Conservation (phyloP, 2,113 vertebrate genomes). For the Myrmecobius fasciatus region DNA sequence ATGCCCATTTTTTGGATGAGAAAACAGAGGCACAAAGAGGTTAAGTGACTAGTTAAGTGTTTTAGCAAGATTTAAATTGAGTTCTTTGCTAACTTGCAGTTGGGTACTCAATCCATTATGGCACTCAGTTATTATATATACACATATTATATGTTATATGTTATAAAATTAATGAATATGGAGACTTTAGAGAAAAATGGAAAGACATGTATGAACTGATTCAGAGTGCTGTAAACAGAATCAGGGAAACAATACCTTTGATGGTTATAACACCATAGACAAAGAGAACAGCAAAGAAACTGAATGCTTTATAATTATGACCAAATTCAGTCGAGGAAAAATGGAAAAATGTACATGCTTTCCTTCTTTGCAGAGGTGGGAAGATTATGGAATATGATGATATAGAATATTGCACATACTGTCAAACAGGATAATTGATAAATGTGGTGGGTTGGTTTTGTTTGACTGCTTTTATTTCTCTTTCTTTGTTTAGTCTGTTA, state of each 20-base stretch:
- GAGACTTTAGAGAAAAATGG: neutral
- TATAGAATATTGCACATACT: neutral
- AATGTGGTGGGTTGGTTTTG: neutral
- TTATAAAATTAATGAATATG: neutral
- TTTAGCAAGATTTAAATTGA: neutral
- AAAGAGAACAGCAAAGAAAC: neutral
- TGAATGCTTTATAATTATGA: neutral
- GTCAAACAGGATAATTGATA: neutral
- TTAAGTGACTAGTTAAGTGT: neutral
- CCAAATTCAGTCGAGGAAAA: neutral
- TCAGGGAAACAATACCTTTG: neutral
- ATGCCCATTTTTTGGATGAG: neutral
- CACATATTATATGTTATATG: neutral
- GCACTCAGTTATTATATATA: neutral
- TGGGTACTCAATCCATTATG: neutral
- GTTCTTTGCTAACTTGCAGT: neutral
- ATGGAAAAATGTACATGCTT: neutral
- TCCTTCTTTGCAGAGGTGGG: neutral
- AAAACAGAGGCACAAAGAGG: neutral
- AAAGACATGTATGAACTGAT: neutral
- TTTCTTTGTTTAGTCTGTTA: neutral
- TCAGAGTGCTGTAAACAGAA: neutral
- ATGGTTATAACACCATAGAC: neutral
- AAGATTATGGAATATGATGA: neutral
- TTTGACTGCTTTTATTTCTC: neutral